Conservation (phyloP, 1,140 invertebrate genomes). For the Diachasmimorpha longicaudata region DNA sequence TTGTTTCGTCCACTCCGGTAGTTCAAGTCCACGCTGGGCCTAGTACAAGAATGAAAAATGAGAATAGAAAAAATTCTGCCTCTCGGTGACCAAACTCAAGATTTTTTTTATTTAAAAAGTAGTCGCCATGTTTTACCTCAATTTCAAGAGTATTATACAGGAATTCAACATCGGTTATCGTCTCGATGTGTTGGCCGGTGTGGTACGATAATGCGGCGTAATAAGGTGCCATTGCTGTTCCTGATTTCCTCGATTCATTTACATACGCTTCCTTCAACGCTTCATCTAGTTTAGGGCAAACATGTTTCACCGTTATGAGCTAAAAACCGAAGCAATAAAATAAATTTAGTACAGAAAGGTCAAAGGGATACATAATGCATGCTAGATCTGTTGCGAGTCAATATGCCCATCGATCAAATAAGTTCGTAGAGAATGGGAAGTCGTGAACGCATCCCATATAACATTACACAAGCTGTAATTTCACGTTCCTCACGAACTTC, state of each 20-base stretch:
- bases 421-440: no score
- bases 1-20: slow-evolving; percentile 76
- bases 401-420: no score
- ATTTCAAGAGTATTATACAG: slow-evolving; percentile 78
- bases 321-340: slow-evolving; percentile 39
- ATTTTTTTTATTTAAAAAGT: no score
- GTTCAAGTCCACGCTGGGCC: slow-evolving; percentile 63
- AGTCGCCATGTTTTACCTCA: slow-evolving; percentile 58
- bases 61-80: no score
- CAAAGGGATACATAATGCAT: neutral
- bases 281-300: slow-evolving; percentile 69
- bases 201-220: slow-evolving; percentile 70
- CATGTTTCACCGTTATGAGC: slow-evolving; percentile 69
- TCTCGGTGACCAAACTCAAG: no score
- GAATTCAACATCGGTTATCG: slow-evolving; percentile 72
- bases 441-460: no score
- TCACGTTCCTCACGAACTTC: no score
- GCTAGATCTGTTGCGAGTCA: no score
- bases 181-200: slow-evolving; percentile 71
- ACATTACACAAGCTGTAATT: no score
- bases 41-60: neutral
- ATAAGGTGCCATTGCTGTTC: slow-evolving; percentile 46
- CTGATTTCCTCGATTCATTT: slow-evolving; percentile 39
- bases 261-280: slow-evolving; percentile 63
- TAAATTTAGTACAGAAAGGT: slow-evolving; percentile 10